These are phyloP conservation scores for Dryococelus australis DNA, from an alignment of 2,888 invertebrate species.

Conservation along the genomic window DNA sequence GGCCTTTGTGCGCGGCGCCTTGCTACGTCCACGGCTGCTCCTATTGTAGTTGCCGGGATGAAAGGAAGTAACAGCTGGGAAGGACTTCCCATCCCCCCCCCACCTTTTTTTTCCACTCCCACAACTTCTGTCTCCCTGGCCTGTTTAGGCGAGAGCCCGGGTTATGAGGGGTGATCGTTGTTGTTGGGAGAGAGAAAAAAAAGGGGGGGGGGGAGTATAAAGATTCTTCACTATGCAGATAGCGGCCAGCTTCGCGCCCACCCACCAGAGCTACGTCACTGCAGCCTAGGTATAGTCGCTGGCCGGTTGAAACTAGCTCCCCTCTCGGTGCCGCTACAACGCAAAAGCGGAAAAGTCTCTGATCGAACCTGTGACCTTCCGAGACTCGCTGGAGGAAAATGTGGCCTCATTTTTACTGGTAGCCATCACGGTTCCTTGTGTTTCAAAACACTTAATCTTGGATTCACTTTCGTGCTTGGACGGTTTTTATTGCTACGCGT, in stretches of 20 bases:
- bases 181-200: no score
- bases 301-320: neutral
- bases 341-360: no score
- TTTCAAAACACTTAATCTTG: no score
- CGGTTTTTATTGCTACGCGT: no score
- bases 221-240: constrained; percentile 11
- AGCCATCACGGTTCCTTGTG: no score
- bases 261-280: neutral
- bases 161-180: neutral
- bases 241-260: neutral
- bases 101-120: neutral
- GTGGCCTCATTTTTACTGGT: no score
- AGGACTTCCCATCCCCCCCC: neutral
- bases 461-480: no score
- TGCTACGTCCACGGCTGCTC: neutral
- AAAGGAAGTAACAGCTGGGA: neutral
- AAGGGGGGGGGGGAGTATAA: constrained; percentile 4
- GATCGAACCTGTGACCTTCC: no score
- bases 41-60: neutral
- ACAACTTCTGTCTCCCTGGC: no score
- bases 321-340: neutral
- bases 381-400: no score
- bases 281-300: neutral
- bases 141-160: no score
- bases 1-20: no score